These are phyloP conservation scores for Hippocampus kuda DNA, from an alignment of 2,797 vertebrate species.

Conservation along the genomic window DNA sequence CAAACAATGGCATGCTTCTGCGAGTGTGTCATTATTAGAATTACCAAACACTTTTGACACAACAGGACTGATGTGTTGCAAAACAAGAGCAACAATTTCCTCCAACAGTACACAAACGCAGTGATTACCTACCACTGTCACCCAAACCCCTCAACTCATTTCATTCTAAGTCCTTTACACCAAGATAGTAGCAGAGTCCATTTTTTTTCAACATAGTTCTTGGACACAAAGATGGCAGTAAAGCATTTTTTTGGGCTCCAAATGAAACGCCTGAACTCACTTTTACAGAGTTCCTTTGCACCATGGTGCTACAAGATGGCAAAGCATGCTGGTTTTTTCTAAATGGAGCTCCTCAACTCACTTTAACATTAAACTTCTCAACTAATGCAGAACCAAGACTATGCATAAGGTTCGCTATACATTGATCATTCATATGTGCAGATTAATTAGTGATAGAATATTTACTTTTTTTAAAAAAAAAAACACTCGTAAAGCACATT, in stretches of 20 bases:
- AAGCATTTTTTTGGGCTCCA: no score
- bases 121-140: neutral
- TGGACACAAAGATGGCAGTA: no score
- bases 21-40: constrained; percentile 34
- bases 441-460: no score
- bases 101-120: neutral
- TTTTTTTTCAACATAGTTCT: no score
- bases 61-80: neutral
- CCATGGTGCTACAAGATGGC: no score
- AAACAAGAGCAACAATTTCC: neutral
- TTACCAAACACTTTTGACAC: constrained; percentile 17
- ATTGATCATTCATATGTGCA: no score
- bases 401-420: neutral
- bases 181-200: neutral
- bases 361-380: neutral
- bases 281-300: no score
- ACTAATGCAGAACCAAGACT: neutral
- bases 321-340: no score
- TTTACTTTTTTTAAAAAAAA: no score
- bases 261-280: no score
- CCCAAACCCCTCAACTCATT: neutral
- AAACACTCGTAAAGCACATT: no score
- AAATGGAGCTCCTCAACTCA: no score
- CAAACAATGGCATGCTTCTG: constrained; percentile 64
- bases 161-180: neutral